Base-by-base conservation (phyloP, 2,888 invertebrate species). In the Dolichopus griseipennis region DNA sequence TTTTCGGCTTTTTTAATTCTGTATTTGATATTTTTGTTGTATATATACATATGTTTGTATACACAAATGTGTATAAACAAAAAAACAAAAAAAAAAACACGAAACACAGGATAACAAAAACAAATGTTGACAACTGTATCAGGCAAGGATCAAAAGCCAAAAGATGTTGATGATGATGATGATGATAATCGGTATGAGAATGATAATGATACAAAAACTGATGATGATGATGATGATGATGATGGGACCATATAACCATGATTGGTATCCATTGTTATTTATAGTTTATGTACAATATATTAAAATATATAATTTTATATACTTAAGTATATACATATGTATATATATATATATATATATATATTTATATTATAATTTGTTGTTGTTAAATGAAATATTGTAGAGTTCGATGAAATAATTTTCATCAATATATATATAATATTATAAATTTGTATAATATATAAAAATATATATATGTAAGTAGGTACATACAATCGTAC, bases 321-420 rank as follows among this genome's bases (percentile, higher is more conserved):
- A n/a, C n/a, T n/a, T n/a, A n/a, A 34, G 8, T 37, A 37, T 37
- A 37, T 37, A 37, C 37, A 37, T n/a, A n/a, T n/a, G n/a, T n/a
- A n/a, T n/a, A n/a, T n/a, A 37, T 37, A 18, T 52, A 52, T 52
- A 37, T 52, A 18, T 52, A 52, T 52, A n/a, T 52, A 52, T 52
- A 18, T 52, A 52, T 52, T 6, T 52, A 43, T 15, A 52, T 12
- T 52, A 18, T 52, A 4, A 52, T 18, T n/a, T 52, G 52, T 52
- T 52, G 6, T 52, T 18, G 41, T 41, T 41, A 41, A 41, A 15
- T 27, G 15, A 41, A 52, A 52, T 18, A 15, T 52, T 52, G 18
- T 52, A 52, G 52, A 52, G 52, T 52, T n/a, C 52, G n/a, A 52
- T 52, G 52, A 52, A 52, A 52, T 52, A 52, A 52, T 52, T 52